Evolutionary conservation across 2,113 vertebrate species (phyloP), one percentile per base, ranked within the genome.

Genomic region (Neolamprologus sp.): DNA sequence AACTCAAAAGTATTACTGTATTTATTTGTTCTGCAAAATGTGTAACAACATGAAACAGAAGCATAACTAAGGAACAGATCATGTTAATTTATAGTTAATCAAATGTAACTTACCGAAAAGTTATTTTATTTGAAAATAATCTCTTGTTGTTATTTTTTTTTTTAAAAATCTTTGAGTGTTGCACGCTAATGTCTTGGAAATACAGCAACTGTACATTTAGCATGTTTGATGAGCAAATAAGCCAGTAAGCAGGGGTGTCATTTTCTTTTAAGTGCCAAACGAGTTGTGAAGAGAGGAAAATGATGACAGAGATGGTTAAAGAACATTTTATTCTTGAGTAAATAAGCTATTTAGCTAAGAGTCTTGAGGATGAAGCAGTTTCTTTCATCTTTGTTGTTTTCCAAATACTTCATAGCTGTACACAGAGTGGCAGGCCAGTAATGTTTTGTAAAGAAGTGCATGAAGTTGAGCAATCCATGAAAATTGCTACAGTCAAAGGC

Each of bases 151-250:
- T 0, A 45, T 45, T 51, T 51, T 19, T 19, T 8, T 47, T 2
- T 1, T 10, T 2, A 40, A 6, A 17, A 49, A 53, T 53, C 51
- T 53, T 53, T 53, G 51, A 53, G 9, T 53, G 51, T 53, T 53
- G 51, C 51, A 53, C 9, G 0, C 51, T 6, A 11, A 53, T 21
- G n/a, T 54, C 51, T 54, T 54, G 0, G 51, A 54, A 53, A 53
- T 53, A 53, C 51, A 53, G 51, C 51, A 53, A 54, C 51, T 54
- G 5, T 54, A 54, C 51, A 21, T 21, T 54, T 54, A 21, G 51
- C 51, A 0, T 0, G 51, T 54, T 54, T 54, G n/a, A 54, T 11
- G n/a, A 54, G 51, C n/a, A 21, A 0, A 10, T 54, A 54, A 54
- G 51, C 51, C 2, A 54, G 51, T 21, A 6, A 51, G 51, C 51